Evolutionary conservation across 2,797 vertebrate genomes (phyloP), one percentile per base, ranked within the genome.

Genomic region (Parauchenoglanis punctatus): DNA sequence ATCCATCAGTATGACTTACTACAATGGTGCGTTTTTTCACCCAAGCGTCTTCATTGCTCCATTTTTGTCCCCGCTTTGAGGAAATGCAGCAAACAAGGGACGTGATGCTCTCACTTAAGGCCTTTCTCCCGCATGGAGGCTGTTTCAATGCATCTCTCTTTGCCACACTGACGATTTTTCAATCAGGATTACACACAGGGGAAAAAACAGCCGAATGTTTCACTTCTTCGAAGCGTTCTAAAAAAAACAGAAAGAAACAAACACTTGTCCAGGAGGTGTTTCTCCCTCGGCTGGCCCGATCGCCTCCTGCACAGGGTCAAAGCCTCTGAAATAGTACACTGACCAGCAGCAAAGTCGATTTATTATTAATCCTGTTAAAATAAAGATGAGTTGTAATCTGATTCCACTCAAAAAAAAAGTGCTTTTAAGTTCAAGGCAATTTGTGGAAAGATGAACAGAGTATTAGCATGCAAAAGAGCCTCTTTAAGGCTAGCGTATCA

Each of bases 1-100:
- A 91, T 96, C 95, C 96, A 97, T 97, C 73, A 11, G 80, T 89
- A 31, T 83, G 59, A 67, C 87, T 92, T 15, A 3, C 56, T 13
- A 81, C 56, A 81, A 44, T 8, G 78, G 88, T 75, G 76, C 25
- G 15, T 83, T 12, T 28, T 91, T 83, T 68, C 44, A 65, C 88
- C 61, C 85, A 13, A 85, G 12, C 20, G 72, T 85, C 88, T 17
- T n/a, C 89, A 76, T 86, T 86, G 89, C 87, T 82, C 84, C 15
- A 28, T 52, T 81, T 76, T 88, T 91, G 61, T 86, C 86, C 77
- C 83, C 83, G 91, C 89, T 87, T 92, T 73, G 67, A 49, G 72
- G 54, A 88, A 91, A 83, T 3, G 90, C 75, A 84, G 76, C 90
- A 94, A 95, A 96, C 88, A 84, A 89, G 92, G 92, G 76, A 91